A percentile compares a stretch with the other conserved stretches of the same genome.
These are phyloP conservation scores for Crepidodera aurea DNA, from an alignment of 2,888 invertebrate genomes.

Conservation along the genomic window DNA sequence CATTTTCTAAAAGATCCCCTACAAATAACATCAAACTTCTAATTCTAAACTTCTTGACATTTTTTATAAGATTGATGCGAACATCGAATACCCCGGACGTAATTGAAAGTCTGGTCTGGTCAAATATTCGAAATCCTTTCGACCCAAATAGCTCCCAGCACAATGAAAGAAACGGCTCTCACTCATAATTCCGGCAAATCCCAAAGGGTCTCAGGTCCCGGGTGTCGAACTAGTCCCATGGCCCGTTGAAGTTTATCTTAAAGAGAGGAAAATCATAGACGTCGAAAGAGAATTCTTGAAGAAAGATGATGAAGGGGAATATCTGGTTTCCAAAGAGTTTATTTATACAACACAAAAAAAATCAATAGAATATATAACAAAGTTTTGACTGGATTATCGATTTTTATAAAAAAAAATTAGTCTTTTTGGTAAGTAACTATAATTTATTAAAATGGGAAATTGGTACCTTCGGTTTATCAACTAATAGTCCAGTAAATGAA, in stretches of 20 bases:
- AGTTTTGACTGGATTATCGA: too few relatives aligned
- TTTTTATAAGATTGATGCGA: constrained; percentile 8
- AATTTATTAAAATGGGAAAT: too few relatives aligned
- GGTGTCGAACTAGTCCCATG: not conserved
- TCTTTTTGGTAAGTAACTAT: too few relatives aligned
- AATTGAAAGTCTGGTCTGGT: constrained; percentile 22
- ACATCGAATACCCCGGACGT: not conserved
- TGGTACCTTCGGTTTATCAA: too few relatives aligned
- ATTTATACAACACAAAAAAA: too few relatives aligned
- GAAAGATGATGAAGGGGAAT: too few relatives aligned
- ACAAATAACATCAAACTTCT: not conserved
- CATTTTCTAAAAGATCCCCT: too few relatives aligned
- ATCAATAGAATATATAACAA: too few relatives aligned
- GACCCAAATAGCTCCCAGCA: constrained; percentile 16
- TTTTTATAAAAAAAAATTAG: too few relatives aligned
- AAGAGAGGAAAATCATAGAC: not conserved
- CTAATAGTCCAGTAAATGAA: too few relatives aligned
- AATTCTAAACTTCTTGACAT: not conserved
- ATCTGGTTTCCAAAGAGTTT: too few relatives aligned
- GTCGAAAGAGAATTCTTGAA: not conserved
- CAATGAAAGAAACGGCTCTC: constrained; percentile 10
- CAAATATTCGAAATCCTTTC: constrained; percentile 21
- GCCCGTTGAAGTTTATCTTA: constrained; percentile 5
- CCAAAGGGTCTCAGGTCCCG: not conserved
- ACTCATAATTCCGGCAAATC: constrained; percentile 18